Base-by-base conservation (phyloP, 1,140 invertebrate genomes). In the Brachystomella parvula region DNA sequence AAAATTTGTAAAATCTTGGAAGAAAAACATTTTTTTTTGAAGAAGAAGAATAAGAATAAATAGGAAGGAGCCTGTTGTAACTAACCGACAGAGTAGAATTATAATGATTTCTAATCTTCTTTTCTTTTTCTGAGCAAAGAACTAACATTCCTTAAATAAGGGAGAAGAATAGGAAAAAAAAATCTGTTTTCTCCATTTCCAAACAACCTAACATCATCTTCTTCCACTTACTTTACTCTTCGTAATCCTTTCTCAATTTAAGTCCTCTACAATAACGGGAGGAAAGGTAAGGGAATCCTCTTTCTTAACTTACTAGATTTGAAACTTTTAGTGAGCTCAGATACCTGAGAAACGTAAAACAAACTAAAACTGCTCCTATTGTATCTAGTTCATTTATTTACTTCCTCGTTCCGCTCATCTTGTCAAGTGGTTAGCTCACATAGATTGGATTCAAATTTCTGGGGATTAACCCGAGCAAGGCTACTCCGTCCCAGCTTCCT, bases 401-500 rank as follows among this genome's bases (percentile, higher is more conserved):
- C 24, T 53, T 15, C 49, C 6, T 15, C 39, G n/a, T 47, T n/a
- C 12, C 39, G 26, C 15, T 57, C 15, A 12, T 12, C 15, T 9
- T 24, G 30, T 33, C 63, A 65, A 21, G 26, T 33, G 49, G n/a
- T 35, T 29, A 53, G 60, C 62, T 65, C 44, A 62, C 35, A 65
- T 39, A 65, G 53, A 69, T 60, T 65, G 49, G 63, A 64, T 68
- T 63, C 47, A 58, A 66, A 66, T 66, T 66, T 66, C 44, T 39
- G 57, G 39, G 65, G 65, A 66, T 66, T 66, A 66, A 61, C 65
- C 32, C n/a, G n/a, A n/a, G n/a, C n/a, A n/a, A n/a, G n/a, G n/a
- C n/a, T n/a, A n/a, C n/a, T n/a, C n/a, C n/a, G n/a, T n/a, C n/a
- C n/a, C n/a, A n/a, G n/a, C n/a, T n/a, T n/a, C n/a, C n/a, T n/a